Evolutionary conservation across 2,888 invertebrate genomes (phyloP).

Genomic region (Gandaritis pyraliata): DNA sequence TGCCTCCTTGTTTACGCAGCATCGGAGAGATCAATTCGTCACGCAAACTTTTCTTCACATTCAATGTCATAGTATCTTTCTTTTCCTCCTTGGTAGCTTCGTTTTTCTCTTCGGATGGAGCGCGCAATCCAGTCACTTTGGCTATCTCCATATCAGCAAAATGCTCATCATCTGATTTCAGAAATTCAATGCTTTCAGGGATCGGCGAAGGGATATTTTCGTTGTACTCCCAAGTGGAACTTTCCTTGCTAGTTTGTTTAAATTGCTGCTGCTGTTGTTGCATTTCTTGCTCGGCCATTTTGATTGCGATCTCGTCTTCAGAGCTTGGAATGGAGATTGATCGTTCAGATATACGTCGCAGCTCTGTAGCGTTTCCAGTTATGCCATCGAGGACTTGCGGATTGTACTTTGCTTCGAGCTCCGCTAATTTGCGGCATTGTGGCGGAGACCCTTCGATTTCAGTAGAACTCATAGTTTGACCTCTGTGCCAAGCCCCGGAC

Average conservation of each 20-base stretch:
- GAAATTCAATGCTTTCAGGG: slow-evolving; percentile 85
- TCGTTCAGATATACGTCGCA: slow-evolving; percentile 88
- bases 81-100: slow-evolving; percentile 59
- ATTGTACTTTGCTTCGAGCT: slow-evolving; percentile 87
- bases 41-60: slow-evolving; percentile 82
- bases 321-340: slow-evolving; percentile 91
- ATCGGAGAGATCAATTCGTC: slow-evolving; percentile 89
- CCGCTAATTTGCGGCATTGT: slow-evolving; percentile 87
- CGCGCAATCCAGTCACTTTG: slow-evolving; percentile 77
- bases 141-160: slow-evolving; percentile 82
- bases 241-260: slow-evolving; percentile 78
- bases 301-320: slow-evolving; percentile 88
- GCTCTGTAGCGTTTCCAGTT: slow-evolving; percentile 86
- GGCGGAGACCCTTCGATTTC: slow-evolving; percentile 91
- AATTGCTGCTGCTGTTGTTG: slow-evolving; percentile 47
- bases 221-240: slow-evolving; percentile 86
- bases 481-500: slow-evolving; percentile 87
- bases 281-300: slow-evolving; percentile 70
- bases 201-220: slow-evolving; percentile 87
- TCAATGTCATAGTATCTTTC: slow-evolving; percentile 61
- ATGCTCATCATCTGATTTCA: slow-evolving; percentile 85
- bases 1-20: slow-evolving; percentile 89
- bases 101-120: slow-evolving; percentile 65
- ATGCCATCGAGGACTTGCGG: slow-evolving; percentile 86
- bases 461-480: slow-evolving; percentile 90